These are phyloP conservation scores for Arctopsyche grandis DNA, from an alignment of 1,140 invertebrate species.

Conservation along the genomic window DNA sequence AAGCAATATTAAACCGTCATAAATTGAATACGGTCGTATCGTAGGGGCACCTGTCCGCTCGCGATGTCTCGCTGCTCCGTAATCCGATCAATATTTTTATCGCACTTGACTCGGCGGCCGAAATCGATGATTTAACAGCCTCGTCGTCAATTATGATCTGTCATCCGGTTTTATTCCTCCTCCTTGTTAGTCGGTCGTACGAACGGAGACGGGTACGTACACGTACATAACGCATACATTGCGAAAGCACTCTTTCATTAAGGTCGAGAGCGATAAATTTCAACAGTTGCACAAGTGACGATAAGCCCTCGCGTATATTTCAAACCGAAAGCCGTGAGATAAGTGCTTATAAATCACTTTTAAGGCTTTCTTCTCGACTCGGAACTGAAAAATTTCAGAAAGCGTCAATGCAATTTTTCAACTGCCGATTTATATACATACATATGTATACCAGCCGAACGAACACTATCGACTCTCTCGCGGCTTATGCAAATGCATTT, in stretches of 20 bases:
- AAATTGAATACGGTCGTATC: background rate
- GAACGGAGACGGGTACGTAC: background rate
- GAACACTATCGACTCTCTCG: too few species aligned
- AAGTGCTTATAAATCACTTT: background rate
- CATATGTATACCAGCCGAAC: background rate
- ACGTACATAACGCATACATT: background rate
- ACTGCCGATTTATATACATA: background rate
- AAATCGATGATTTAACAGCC: constrained; percentile 14
- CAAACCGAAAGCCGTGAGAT: background rate
- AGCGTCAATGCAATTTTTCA: background rate
- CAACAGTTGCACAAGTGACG: constrained; percentile 41
- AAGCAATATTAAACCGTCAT: constrained; percentile 12
- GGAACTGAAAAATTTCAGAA: background rate
- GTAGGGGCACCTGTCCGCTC: background rate
- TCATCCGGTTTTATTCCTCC: constrained; percentile 23
- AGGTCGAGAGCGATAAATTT: constrained; percentile 37
- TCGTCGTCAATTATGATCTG: constrained; percentile 34
- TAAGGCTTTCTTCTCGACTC: background rate
- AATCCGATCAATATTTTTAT: constrained; percentile 34
- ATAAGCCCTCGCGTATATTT: constrained; percentile 24
- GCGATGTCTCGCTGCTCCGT: background rate
- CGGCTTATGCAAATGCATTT: background rate
- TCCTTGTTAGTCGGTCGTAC: constrained; percentile 12
- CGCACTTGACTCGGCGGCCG: background rate
- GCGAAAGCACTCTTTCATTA: constrained; percentile 41